Evolutionary conservation across 2,113 vertebrate species (phyloP).

Genomic region (Thoracochromis brauschi): DNA sequence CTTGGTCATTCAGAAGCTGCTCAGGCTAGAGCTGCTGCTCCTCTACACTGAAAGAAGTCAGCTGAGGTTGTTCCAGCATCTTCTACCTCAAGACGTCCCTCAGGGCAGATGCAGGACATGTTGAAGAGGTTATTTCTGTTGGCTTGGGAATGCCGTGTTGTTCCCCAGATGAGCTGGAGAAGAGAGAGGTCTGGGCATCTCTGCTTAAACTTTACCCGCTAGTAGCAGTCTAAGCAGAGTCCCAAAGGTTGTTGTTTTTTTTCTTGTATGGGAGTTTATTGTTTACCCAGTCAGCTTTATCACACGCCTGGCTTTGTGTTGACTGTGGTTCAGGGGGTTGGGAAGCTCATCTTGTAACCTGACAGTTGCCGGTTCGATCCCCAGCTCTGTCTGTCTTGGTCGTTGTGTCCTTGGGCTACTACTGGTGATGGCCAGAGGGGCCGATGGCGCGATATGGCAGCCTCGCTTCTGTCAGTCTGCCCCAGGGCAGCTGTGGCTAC

Average conservation of each 20-base stretch:
- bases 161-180: background rate
- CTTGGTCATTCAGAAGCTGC: background rate
- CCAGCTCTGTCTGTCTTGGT: background rate
- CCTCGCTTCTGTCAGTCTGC: rapidly evolving
- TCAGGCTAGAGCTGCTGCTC: background rate
- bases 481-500: background rate
- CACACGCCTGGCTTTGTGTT: rapidly evolving
- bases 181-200: background rate
- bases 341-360: background rate
- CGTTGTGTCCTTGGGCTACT: background rate
- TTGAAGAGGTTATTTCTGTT: background rate
- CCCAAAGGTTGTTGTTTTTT: background rate
- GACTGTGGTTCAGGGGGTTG: background rate
- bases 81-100: background rate
- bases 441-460: background rate
- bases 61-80: background rate
- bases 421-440: background rate
- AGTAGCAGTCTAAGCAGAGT: background rate
- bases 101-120: background rate
- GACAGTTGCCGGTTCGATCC: background rate
- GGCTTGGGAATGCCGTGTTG: background rate
- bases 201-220: background rate
- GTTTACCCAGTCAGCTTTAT: background rate
- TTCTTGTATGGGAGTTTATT: background rate
- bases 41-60: background rate